A percentile compares a stretch with the other conserved stretches of the same genome.
Conservation (phyloP, 2,797 vertebrate species). For the Labeo calbasu region DNA sequence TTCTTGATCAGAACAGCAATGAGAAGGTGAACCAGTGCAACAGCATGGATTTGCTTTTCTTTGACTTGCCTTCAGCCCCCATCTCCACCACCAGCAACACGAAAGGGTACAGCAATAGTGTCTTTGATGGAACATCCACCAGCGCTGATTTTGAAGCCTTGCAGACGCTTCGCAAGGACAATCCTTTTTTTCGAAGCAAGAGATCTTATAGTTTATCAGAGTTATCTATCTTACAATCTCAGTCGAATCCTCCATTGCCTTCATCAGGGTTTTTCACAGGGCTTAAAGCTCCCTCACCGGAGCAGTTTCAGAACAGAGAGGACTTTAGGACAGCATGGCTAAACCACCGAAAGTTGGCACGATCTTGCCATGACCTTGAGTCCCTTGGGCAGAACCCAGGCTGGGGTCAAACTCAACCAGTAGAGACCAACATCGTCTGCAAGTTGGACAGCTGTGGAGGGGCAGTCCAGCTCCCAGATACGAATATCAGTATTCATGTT, state of each 20-base stretch:
- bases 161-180: constrained; percentile 79
- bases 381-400: constrained; percentile 93
- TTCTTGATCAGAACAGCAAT: constrained; percentile 70
- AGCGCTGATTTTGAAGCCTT: constrained; percentile 64
- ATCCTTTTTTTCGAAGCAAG: constrained; percentile 93
- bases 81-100: constrained; percentile 64
- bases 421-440: constrained; percentile 94
- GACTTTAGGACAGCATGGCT: constrained; percentile 95
- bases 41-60: constrained; percentile 84
- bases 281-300: constrained; percentile 90
- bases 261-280: constrained; percentile 85
- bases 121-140: constrained; percentile 75
- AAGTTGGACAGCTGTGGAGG: constrained; percentile 90
- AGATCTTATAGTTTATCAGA: constrained; percentile 96
- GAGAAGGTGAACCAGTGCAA: constrained; percentile 66
- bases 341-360: constrained; percentile 92
- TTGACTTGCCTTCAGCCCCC: constrained; percentile 78
- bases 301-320: constrained; percentile 95
- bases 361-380: constrained; percentile 95
- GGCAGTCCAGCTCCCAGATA: constrained; percentile 93
- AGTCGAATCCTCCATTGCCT: constrained; percentile 75
- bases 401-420: constrained; percentile 97
- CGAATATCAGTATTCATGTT: constrained; percentile 87
- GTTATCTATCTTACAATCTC: constrained; percentile 89
- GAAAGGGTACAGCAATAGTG: constrained; percentile 77